Conservation (phyloP, 2,797 vertebrate genomes). For the Tangara arthus region DNA sequence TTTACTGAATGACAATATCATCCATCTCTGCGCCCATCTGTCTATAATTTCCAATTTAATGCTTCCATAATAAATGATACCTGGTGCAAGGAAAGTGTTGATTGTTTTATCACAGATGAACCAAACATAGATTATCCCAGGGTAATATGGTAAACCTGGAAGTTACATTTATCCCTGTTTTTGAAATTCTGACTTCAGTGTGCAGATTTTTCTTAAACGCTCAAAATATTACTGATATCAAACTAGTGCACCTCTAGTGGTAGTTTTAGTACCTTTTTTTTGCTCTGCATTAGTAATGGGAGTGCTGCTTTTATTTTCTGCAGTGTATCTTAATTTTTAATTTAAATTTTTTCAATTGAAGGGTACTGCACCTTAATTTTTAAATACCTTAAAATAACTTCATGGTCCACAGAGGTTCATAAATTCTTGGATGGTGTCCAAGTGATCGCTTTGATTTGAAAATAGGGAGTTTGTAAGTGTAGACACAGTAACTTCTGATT, state of each 20-base stretch:
- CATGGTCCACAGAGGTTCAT: not conserved
- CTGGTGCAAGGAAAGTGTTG: not conserved
- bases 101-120: not conserved
- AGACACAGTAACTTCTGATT: not conserved
- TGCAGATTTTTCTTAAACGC: not conserved
- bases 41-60: not conserved
- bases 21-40: not conserved
- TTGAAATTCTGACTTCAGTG: not conserved
- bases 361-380: not conserved
- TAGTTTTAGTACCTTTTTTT: not conserved
- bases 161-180: not conserved
- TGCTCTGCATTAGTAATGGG: not conserved
- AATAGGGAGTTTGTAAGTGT: not conserved
- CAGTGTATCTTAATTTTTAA: not conserved
- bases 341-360: not conserved
- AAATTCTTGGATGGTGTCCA: not conserved
- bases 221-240: not conserved
- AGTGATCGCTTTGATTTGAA: not conserved
- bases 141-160: not conserved
- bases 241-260: not conserved
- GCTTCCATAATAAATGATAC: not conserved
- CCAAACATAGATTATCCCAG: not conserved
- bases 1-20: not conserved
- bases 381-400: not conserved
- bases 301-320: not conserved